phyloP scores from a whole-genome alignment of 23 tunicate species.

The Phallusia fumigata region DNA sequence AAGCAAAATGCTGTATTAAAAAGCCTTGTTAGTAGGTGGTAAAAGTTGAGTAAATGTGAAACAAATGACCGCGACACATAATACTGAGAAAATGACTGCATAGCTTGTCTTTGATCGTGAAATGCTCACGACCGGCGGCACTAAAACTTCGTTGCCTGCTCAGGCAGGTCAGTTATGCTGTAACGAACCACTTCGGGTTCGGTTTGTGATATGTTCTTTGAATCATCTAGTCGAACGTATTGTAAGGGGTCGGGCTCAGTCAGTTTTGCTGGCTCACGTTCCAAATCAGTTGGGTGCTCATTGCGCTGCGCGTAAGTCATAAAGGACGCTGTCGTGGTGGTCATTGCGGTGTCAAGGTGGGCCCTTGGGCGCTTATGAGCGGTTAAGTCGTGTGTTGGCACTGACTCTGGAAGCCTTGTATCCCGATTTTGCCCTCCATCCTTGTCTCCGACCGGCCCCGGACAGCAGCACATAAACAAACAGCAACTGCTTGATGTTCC shows the following conservation, averaged over 20 bases:
- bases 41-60: no score
- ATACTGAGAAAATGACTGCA: no score
- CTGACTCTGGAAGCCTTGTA: constrained; percentile 5
- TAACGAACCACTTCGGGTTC: background rate
- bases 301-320: constrained; percentile 15
- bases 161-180: constrained; percentile 7
- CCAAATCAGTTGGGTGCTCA: constrained; percentile 10
- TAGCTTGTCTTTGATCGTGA: no score
- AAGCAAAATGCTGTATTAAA: no score
- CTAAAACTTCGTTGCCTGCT: background rate
- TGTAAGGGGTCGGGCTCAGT: background rate
- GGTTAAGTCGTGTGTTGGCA: constrained; percentile 21
- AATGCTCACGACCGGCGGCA: no score
- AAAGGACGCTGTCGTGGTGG: constrained; percentile 18
- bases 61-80: background rate
- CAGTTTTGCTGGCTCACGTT: background rate
- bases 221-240: background rate
- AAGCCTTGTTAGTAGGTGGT: no score
- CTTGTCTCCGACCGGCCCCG: background rate
- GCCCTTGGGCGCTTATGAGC: constrained; percentile 13
- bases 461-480: constrained; percentile 10
- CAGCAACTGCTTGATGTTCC: background rate
- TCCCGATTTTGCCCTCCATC: background rate
- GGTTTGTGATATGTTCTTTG: background rate
- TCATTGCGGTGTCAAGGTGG: constrained; percentile 14